Evolutionary conservation across 1,140 invertebrate species (phyloP).

Genomic region (Drosophila kanapiae): DNA sequence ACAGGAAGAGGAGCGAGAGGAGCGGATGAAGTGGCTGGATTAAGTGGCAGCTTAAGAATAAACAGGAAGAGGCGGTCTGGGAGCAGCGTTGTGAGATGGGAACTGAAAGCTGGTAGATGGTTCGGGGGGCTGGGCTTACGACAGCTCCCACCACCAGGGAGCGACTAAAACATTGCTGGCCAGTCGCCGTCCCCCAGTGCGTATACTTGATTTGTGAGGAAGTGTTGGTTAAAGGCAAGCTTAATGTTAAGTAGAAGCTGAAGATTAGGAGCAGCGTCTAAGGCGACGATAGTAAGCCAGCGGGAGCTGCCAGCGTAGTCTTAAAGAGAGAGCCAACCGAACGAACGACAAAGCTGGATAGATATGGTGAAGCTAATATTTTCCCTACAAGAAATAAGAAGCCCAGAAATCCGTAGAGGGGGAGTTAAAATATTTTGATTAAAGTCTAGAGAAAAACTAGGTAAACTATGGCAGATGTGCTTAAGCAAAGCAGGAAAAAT

Average conservation of each 20-base stretch:
- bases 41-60: slow-evolving; percentile 79
- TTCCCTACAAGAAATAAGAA: slow-evolving; percentile 9
- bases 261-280: slow-evolving; percentile 39
- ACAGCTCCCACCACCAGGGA: slow-evolving; percentile 29
- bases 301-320: slow-evolving; percentile 11
- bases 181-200: slow-evolving; percentile 60
- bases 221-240: slow-evolving; percentile 61
- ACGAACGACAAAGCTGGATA: slow-evolving; percentile 14
- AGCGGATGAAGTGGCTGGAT: slow-evolving; percentile 73
- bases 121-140: slow-evolving; percentile 16
- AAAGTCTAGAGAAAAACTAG: slow-evolving; percentile 1
- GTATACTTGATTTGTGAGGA: slow-evolving; percentile 73
- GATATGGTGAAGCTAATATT: background rate
- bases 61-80: slow-evolving; percentile 56
- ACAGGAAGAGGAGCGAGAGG: slow-evolving; percentile 1
- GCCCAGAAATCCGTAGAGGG: background rate
- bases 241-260: slow-evolving; percentile 57
- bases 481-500: no score
- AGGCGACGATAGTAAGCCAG: slow-evolving; percentile 23
- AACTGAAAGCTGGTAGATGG: background rate
- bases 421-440: background rate
- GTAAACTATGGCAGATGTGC: background rate
- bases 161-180: slow-evolving; percentile 48
- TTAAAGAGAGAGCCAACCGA: slow-evolving; percentile 39
- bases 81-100: slow-evolving; percentile 16